Evolutionary conservation across 2,888 invertebrate genomes (phyloP).

Genomic region (Diaperis boleti): DNA sequence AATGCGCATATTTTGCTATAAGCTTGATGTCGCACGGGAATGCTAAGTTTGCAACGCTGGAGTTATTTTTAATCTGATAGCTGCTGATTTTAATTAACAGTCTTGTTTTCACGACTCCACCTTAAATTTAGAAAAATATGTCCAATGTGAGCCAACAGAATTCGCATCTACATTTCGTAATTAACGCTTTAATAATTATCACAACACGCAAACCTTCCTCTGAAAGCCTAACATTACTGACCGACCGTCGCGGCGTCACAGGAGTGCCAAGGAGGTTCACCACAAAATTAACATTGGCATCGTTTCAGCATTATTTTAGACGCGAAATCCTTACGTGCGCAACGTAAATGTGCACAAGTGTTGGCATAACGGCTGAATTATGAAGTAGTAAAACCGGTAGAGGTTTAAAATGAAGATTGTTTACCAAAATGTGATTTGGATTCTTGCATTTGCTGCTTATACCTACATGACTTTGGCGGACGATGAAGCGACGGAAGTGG

Average conservation of each 20-base stretch:
- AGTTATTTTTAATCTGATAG: too few relatives aligned
- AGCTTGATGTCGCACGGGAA: too few relatives aligned
- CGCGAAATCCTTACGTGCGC: slow-evolving; percentile 12
- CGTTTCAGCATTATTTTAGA: slow-evolving; percentile 25
- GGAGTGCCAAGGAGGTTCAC: slow-evolving; percentile 9
- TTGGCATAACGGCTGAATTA: slow-evolving; percentile 6
- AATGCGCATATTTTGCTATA: too few relatives aligned
- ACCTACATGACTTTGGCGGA: slow-evolving; percentile 16
- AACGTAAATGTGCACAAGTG: slow-evolving; percentile 5
- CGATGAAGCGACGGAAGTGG: background rate
- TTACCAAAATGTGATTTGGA: slow-evolving; percentile 18
- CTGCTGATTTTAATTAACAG: too few relatives aligned
- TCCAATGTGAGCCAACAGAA: too few relatives aligned
- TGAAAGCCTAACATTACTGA: background rate
- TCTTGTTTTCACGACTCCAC: too few relatives aligned
- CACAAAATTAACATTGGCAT: slow-evolving; percentile 34
- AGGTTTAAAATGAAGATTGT: slow-evolving; percentile 20
- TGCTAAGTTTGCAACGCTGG: too few relatives aligned
- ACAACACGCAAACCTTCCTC: background rate
- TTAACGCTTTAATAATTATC: background rate
- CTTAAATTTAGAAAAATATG: too few relatives aligned
- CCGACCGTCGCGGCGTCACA: slow-evolving; percentile 3
- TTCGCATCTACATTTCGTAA: too few relatives aligned
- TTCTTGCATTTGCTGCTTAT: slow-evolving; percentile 4
- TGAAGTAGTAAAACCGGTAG: background rate